Evolutionary conservation across 2,113 vertebrate species (phyloP).

Genomic region (Ciconia maguari): DNA sequence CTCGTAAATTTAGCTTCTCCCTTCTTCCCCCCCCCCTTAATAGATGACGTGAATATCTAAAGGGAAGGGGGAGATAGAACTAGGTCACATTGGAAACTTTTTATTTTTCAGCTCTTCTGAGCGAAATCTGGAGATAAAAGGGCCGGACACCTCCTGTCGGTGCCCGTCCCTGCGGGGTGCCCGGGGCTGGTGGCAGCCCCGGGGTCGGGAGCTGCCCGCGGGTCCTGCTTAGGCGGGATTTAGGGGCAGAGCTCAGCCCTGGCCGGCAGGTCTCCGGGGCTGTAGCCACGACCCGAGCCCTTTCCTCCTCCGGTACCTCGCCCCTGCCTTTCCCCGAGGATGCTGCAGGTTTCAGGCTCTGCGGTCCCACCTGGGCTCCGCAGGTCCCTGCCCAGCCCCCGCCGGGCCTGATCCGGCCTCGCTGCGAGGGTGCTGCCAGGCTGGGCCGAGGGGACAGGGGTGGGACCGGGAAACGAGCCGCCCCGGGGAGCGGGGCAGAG

Average conservation of each 20-base stretch:
- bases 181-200: background rate
- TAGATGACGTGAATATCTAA: constrained; percentile 60
- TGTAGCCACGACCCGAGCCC: background rate
- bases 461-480: rapidly evolving
- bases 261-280: background rate
- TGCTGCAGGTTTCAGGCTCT: background rate
- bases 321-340: background rate
- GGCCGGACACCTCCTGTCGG: background rate
- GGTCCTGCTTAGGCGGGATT: background rate
- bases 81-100: constrained; percentile 64
- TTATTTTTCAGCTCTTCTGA: constrained; percentile 33
- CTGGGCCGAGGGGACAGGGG: background rate
- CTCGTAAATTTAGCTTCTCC: constrained; percentile 54
- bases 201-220: background rate
- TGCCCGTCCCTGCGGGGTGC: background rate
- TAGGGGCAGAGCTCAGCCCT: background rate
- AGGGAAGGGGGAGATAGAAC: constrained; percentile 46
- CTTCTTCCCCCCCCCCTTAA: background rate
- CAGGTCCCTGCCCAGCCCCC: background rate
- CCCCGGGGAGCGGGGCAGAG: background rate
- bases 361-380: background rate
- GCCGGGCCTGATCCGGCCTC: background rate
- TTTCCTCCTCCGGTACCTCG: background rate
- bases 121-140: background rate
- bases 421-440: background rate